phyloP scores from a whole-genome alignment of 1,140 invertebrate species.

The Lepidotrigona ventralis region DNA sequence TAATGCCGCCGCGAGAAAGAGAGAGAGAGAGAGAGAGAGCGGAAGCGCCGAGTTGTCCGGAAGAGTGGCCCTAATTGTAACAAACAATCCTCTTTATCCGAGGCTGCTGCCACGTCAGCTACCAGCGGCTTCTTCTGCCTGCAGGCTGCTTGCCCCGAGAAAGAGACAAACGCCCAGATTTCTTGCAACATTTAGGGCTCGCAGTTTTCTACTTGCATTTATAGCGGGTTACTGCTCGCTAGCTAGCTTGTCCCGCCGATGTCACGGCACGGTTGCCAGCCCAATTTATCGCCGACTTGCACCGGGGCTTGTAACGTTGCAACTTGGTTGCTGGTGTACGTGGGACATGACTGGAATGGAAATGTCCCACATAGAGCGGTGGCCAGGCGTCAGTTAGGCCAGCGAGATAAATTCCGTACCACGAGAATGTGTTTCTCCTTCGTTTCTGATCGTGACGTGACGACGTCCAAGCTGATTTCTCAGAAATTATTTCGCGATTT shows the following conservation, averaged over 20 bases:
- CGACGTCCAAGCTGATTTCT: background rate
- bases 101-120: conserved; percentile 28
- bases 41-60: conserved; percentile 32
- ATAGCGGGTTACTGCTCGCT: background rate
- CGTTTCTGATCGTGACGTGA: background rate
- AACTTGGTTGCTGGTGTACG: background rate
- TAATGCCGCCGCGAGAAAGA: conserved; percentile 49
- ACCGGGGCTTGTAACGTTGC: background rate
- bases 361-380: background rate
- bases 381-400: background rate
- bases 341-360: background rate
- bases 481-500: no score
- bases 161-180: background rate
- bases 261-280: background rate
- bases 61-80: conserved; percentile 70
- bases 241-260: background rate
- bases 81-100: conserved; percentile 70
- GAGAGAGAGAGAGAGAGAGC: conserved; percentile 29
- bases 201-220: conserved; percentile 15
- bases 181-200: conserved; percentile 8
- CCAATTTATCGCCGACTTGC: conserved; percentile 6
- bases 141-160: background rate
- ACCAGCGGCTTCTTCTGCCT: background rate
- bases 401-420: background rate
- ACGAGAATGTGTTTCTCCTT: background rate